These are phyloP conservation scores for Aulostomus chinensis DNA, from an alignment of 2,797 vertebrate species.

Conservation along the genomic window DNA sequence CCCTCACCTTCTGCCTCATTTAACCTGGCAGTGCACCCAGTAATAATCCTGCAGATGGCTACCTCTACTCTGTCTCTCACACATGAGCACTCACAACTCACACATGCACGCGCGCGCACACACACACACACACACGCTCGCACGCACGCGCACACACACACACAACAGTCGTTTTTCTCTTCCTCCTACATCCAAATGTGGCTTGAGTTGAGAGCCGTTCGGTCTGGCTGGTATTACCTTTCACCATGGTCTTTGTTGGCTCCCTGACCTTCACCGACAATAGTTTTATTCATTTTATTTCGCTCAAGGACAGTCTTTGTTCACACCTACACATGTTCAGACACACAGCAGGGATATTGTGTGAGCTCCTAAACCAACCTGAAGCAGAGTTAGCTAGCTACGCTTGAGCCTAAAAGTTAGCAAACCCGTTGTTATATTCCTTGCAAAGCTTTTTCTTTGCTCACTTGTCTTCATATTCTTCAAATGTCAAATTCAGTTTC, in stretches of 20 bases:
- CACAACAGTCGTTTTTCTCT: constrained; percentile 28
- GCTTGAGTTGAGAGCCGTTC: constrained; percentile 22
- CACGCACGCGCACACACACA: neutral
- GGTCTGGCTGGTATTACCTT: constrained; percentile 17
- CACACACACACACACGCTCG: neutral
- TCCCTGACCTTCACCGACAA: constrained; percentile 27
- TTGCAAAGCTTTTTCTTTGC: constrained; percentile 10
- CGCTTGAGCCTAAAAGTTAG: constrained; percentile 4
- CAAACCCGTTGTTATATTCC: constrained; percentile 10
- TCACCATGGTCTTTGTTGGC: constrained; percentile 8
- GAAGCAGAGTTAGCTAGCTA: neutral
- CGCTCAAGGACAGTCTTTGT: neutral
- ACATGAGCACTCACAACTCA: neutral
- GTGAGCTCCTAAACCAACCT: constrained; percentile 4
- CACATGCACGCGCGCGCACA: constrained; percentile 19
- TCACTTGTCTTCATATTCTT: constrained; percentile 12
- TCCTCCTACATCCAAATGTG: constrained; percentile 46
- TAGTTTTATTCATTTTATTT: constrained; percentile 33
- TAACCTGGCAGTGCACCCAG: constrained; percentile 38
- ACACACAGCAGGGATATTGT: constrained; percentile 1
- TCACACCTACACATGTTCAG: constrained; percentile 1
- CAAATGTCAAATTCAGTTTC: constrained; percentile 21
- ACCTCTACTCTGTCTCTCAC: constrained; percentile 9
- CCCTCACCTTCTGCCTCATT: constrained; percentile 46
- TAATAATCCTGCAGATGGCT: constrained; percentile 57